A percentile compares a stretch with the other conserved stretches of the same genome.
These are phyloP conservation scores for Aplochiton taeniatus DNA, from an alignment of 2,797 vertebrate genomes.

Conservation along the genomic window DNA sequence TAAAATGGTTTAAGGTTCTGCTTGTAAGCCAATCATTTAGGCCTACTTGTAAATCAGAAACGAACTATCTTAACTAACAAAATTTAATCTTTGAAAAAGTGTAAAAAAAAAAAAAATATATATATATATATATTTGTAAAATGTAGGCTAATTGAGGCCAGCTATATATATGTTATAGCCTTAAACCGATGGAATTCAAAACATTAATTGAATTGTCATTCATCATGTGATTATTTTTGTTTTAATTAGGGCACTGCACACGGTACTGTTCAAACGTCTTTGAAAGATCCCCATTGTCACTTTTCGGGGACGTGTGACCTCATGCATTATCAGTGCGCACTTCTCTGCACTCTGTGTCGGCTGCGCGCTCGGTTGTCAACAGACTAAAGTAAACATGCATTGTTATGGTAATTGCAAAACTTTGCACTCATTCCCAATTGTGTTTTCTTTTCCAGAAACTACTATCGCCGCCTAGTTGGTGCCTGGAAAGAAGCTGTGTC, in stretches of 20 bases:
- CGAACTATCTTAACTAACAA: too few relatives aligned
- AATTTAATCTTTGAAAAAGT: too few relatives aligned
- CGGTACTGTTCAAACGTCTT: not conserved
- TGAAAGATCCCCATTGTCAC: not conserved
- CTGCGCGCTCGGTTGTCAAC: not conserved
- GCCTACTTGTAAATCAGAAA: too few relatives aligned
- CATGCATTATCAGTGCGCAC: not conserved
- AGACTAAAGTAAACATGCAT: slow-evolving; percentile 3
- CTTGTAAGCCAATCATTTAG: too few relatives aligned
- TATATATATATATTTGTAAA: too few relatives aligned
- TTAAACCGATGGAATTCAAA: not conserved
- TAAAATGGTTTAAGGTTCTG: too few relatives aligned
- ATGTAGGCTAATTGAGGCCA: not conserved
- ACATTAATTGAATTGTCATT: too few relatives aligned
- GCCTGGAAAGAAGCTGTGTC: not conserved
- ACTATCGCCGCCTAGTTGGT: too few relatives aligned
- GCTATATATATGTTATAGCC: not conserved
- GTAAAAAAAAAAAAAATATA: too few relatives aligned
- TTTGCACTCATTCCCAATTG: slow-evolving; percentile 6
- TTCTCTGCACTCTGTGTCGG: not conserved
- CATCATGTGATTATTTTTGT: not conserved
- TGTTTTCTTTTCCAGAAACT: not conserved
- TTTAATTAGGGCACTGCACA: not conserved
- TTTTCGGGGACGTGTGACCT: not conserved
- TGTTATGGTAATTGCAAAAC: not conserved